These are phyloP conservation scores for Cinclus mexicanus DNA, from an alignment of 2,113 vertebrate genomes.

Conservation along the genomic window DNA sequence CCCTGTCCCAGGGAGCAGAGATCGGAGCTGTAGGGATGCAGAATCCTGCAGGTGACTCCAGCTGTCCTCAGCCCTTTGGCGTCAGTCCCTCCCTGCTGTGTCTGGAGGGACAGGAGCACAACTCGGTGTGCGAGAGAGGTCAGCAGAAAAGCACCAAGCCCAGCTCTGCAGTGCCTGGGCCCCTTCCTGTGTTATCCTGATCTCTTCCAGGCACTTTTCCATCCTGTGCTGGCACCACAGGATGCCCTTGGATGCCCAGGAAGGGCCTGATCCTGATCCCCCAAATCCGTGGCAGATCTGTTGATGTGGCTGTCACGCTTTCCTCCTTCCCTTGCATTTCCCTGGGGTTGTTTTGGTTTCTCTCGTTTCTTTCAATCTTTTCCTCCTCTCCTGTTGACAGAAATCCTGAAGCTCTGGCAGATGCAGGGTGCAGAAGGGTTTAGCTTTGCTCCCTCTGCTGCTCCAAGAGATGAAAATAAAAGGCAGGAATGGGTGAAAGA, in stretches of 20 bases:
- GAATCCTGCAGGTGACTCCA: neutral
- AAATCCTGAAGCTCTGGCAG: neutral
- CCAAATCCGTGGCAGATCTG: neutral
- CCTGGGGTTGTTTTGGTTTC: neutral
- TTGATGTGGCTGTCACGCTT: rapidly evolving
- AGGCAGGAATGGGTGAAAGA: neutral
- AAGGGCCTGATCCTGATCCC: neutral
- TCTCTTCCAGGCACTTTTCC: neutral
- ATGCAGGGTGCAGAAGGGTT: neutral
- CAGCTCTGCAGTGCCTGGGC: neutral
- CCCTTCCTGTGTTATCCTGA: neutral
- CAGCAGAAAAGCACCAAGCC: neutral
- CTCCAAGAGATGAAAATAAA: neutral
- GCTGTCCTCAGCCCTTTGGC: neutral
- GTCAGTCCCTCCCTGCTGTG: neutral
- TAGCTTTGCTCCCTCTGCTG: neutral
- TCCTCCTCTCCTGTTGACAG: neutral
- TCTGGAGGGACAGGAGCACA: neutral
- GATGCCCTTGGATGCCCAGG: neutral
- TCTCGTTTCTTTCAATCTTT: neutral
- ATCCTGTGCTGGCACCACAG: neutral
- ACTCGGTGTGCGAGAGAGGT: rapidly evolving
- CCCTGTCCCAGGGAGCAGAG: neutral
- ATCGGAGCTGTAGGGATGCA: neutral
- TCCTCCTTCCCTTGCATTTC: neutral